phyloP scores from a whole-genome alignment of 2,888 invertebrate species.

The Cordilura impudica region DNA sequence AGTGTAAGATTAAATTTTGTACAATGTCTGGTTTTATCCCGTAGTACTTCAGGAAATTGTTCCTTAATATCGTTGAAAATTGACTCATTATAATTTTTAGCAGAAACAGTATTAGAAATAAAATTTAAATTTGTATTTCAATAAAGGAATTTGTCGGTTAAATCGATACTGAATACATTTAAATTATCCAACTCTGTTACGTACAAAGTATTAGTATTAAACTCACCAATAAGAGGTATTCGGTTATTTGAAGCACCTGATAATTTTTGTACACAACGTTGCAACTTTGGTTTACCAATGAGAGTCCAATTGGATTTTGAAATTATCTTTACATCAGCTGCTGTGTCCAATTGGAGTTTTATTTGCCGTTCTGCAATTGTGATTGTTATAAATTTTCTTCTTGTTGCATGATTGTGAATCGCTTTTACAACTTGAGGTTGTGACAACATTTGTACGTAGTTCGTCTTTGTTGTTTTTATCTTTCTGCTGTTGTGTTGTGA shows the following conservation, averaged over 20 bases:
- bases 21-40: slow-evolving; percentile 17
- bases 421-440: neutral
- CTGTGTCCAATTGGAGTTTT: slow-evolving; percentile 22
- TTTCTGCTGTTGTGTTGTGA: neutral
- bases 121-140: neutral
- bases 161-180: slow-evolving; percentile 4
- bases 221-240: slow-evolving; percentile 14
- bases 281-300: slow-evolving; percentile 8
- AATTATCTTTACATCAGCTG: slow-evolving; percentile 7
- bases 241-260: slow-evolving; percentile 13
- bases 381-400: slow-evolving; percentile 1
- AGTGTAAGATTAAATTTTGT: slow-evolving; percentile 18
- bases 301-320: slow-evolving; percentile 13
- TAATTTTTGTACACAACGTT: neutral
- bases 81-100: neutral
- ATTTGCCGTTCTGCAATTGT: slow-evolving; percentile 1
- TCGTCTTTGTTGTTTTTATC: neutral
- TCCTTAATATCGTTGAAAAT: neutral
- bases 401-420: neutral
- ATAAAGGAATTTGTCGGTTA: neutral
- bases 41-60: neutral
- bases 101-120: neutral
- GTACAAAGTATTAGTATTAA: neutral
- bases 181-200: neutral
- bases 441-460: slow-evolving; percentile 9